A percentile compares a stretch with the other conserved stretches of the same genome.
Evolutionary conservation across 2,113 vertebrate species (phyloP).

Genomic region (Microtus montanus): DNA sequence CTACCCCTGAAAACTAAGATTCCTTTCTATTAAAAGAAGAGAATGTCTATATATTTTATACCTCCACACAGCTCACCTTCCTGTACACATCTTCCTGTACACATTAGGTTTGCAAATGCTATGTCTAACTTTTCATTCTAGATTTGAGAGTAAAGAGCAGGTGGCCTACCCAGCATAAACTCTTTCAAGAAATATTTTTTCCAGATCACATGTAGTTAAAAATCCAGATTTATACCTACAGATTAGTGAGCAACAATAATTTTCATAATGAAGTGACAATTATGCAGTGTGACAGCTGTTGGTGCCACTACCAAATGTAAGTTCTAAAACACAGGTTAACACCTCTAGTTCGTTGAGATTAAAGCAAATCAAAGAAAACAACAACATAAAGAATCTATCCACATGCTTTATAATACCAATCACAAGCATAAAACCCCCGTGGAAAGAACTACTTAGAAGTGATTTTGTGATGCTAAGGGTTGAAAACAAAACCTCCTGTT

Average conservation of each 20-base stretch:
- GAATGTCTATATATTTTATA: background rate
- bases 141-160: slow-evolving; percentile 65
- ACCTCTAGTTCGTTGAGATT: slow-evolving; percentile 75
- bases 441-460: background rate
- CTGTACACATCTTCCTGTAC: slow-evolving; percentile 26
- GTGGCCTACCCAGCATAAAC: slow-evolving; percentile 70
- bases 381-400: background rate
- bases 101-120: slow-evolving; percentile 53
- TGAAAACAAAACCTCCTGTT: background rate
- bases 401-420: slow-evolving; percentile 1
- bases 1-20: background rate
- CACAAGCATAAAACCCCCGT: slow-evolving; percentile 40
- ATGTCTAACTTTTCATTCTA: slow-evolving; percentile 51
- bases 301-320: slow-evolving; percentile 73
- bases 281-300: slow-evolving; percentile 82
- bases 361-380: slow-evolving; percentile 59
- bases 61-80: background rate
- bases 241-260: slow-evolving; percentile 75
- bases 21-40: slow-evolving; percentile 10
- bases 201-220: slow-evolving; percentile 70
- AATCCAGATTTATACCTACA: slow-evolving; percentile 75
- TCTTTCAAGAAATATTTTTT: slow-evolving; percentile 73
- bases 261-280: slow-evolving; percentile 78
- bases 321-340: slow-evolving; percentile 79
- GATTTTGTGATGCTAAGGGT: background rate